Base-by-base conservation (phyloP, 2,888 invertebrate genomes). In the Brachypterus glaber region DNA sequence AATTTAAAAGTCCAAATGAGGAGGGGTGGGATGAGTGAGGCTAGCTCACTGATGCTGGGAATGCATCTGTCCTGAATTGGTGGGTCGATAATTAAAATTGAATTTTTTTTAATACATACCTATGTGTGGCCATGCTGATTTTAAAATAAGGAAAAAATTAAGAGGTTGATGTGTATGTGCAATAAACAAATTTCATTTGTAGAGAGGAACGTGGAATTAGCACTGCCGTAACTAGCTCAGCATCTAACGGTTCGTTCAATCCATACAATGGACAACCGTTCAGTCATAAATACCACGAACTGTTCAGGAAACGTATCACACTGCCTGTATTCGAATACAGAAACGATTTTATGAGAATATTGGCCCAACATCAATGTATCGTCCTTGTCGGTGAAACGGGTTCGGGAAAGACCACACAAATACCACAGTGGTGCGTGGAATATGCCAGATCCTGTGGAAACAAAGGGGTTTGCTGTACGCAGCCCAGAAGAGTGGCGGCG, bases 361-460 rank as follows among this genome's bases (percentile, higher is more conserved):
- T 99, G n/a, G 81, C 81, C 46, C 84, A 87, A 37, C 85, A 96
- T 65, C 97, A 97, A 59, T 88, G 88, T 46, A 88, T 96, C 16
- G 95, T 97, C 2, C 70, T 98, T 0, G 98, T 99, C 3, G 98
- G 98, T 52, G 98, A 99, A 63, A 98, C 96, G 0, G 98, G 98
- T n/a, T 96, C 95, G 2, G 98, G 98, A 1, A 99, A 99, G 71
- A 98, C 98, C 0, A 98, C 98, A 8, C 98, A 96, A 70, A 98
- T 98, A 55, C 98, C 98, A 1, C 98, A 92, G 67, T 93, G 92
- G 90, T 86, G 86, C 58, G 83, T 85, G 0, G 84, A 86, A 49
- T 83, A 77, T 64, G 77, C 85, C 0, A 61, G 73, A 18, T 67
- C 74, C 0, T 65, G 73, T 37, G 81, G 82, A 1, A 72, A 70